Base-by-base conservation (phyloP, 2,888 invertebrate species). In the Selenia dentaria region DNA sequence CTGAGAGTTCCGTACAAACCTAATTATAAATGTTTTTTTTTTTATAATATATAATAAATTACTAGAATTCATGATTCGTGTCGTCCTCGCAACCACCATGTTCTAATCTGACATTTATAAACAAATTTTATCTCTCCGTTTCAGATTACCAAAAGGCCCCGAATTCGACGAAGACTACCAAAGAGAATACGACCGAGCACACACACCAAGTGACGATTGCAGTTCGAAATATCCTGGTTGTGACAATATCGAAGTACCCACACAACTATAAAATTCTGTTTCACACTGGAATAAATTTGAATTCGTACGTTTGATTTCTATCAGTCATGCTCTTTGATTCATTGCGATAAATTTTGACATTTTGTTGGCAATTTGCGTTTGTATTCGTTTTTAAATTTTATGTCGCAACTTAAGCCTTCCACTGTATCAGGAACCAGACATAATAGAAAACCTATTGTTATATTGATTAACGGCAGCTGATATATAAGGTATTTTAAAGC, bases 141-240 rank as follows among this genome's bases (percentile, higher is more conserved):
- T 1, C 70, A 92, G 92, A 20, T 74, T 92, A 58, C 92, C 92
- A 2, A 82, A 81, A 64, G 89, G 88, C 13, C 38, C 53, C 5
- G 71, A 71, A 4, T 83, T 83, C 36, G 65, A 77, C n/a, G 57
- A 71, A 1, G 83, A 87, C 35, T 70, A 82, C 1, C 83, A 84
- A 57, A 81, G 67, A 26, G 81, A 84, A 11, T 93, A 92, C 47
- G 93, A 93, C 45, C 65, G 59, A 29, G 92, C 92, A 1, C 89
- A 92, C 53, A 57, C 61, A 2, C 48, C 58, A 1, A 58, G 57
- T 0, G 74, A 80, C 5, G 78, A 92, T 56, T 93, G 93, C 51
- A 57, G 68, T 0, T 46, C 54, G 10, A 59, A 77, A 18, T 92
- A 88, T 51, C 83, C 91, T 0, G 86, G 79, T 14, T 92, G 92